Evolutionary conservation across 2,888 invertebrate species (phyloP), one percentile per base, ranked within the genome.

Genomic region (Clepsis dumicolana): DNA sequence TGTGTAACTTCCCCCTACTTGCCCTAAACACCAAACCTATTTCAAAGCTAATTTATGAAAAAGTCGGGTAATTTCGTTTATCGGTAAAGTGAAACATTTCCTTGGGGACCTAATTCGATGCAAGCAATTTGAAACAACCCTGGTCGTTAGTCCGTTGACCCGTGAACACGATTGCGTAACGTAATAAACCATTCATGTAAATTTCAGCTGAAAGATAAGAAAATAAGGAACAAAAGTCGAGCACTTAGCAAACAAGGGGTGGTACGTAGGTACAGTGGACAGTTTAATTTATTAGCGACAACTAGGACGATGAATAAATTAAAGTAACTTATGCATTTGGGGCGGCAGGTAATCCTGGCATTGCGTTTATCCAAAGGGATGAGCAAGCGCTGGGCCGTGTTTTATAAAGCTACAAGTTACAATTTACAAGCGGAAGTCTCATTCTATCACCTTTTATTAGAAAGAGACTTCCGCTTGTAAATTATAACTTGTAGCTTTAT

Each of bases 281-380:
- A 56, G 18, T 32, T 35, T 41, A 52, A 62, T 67, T 27, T 53
- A 52, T 60, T 44, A 48, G 44, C 38, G 41, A 25, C 21, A 62
- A 57, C 27, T 62, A 57, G 67, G 52, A 63, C 57, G 32, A 56
- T 41, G 63, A 67, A 67, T 67, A 67, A 57, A 67, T 67, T 63
- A 57, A 52, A 18, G 27, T 44, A 38, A 32, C 66, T 38, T 67
- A 62, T 67, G 62, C 57, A 67, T 63, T 24, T 50, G 29, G 52
- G 63, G 41, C 62, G 21, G 50, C 35, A 32, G 54, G 48, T 48
- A 12, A 48, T 48, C 21, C 21, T 48, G 48, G 21, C 21, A 18
- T 48, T 21, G 48, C 16, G 16, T 44, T 44, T 18, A 44, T 44
- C 41, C 2, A 21, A 7, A 10, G 21, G 21, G 48, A 48, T 48